These are phyloP conservation scores for Cichladusa arquata DNA, from an alignment of 2,113 vertebrate genomes.

Conservation along the genomic window DNA sequence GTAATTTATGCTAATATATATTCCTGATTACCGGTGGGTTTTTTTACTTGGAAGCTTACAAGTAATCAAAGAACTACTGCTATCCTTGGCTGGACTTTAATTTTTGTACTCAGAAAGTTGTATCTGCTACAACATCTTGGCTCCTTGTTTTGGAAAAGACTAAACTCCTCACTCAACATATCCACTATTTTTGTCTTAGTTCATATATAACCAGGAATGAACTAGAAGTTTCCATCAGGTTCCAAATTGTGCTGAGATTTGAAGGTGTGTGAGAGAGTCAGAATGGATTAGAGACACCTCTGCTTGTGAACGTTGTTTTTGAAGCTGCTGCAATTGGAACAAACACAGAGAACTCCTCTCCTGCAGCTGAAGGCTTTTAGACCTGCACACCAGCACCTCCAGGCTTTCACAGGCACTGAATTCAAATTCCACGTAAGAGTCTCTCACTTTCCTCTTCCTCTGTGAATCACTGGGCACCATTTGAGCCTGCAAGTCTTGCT, in stretches of 20 bases:
- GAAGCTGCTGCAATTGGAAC: background rate
- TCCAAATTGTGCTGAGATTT: background rate
- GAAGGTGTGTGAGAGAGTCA: background rate
- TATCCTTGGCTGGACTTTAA: background rate
- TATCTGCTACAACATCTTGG: background rate
- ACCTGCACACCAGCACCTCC: background rate
- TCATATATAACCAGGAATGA: background rate
- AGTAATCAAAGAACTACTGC: background rate
- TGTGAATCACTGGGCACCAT: constrained; percentile 16
- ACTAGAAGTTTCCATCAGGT: background rate
- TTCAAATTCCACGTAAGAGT: background rate
- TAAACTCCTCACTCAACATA: background rate
- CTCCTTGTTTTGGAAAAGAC: background rate
- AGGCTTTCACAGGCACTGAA: background rate
- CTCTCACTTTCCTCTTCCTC: background rate
- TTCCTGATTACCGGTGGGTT: background rate
- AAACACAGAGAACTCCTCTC: background rate
- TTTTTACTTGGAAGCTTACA: background rate
- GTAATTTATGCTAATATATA: background rate
- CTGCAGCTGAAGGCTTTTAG: background rate
- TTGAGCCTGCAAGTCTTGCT: constrained; percentile 41
- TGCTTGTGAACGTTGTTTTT: background rate
- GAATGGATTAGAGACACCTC: background rate
- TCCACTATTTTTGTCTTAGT: background rate
- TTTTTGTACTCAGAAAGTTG: background rate